phyloP scores from a whole-genome alignment of 2,888 invertebrate genomes.

The Glaucopsyche alexis region DNA sequence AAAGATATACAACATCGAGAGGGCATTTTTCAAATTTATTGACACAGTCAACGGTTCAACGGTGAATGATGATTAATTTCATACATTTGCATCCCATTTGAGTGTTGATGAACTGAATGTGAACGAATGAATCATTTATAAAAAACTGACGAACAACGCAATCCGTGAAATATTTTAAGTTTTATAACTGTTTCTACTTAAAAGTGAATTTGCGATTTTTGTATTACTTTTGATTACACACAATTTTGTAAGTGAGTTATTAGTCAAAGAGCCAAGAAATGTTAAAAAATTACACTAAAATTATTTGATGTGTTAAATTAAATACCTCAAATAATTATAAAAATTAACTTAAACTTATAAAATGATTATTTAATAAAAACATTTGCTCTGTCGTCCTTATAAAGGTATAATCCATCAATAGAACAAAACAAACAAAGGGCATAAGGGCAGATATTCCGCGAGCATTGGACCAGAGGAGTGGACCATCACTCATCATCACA shows the following conservation, averaged over 20 bases:
- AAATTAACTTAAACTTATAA: background rate
- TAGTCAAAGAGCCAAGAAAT: no score
- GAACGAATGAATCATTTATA: constrained; percentile 38
- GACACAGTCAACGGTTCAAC: constrained; percentile 27
- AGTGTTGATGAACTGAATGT: constrained; percentile 37
- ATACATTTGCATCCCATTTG: constrained; percentile 40
- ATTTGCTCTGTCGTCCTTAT: constrained; percentile 1
- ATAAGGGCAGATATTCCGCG: constrained; percentile 68
- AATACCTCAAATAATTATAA: no score
- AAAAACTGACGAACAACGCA: constrained; percentile 14
- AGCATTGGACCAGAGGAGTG: constrained; percentile 70
- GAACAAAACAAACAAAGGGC: constrained; percentile 44
- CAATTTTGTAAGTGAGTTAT: no score
- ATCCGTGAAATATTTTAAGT: background rate
- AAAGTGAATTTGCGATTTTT: background rate
- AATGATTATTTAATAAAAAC: background rate
- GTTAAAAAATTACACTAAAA: no score
- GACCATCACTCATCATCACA: constrained; percentile 75
- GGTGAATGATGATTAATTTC: constrained; percentile 41
- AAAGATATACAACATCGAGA: constrained; percentile 10
- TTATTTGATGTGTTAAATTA: no score
- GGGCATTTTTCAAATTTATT: constrained; percentile 5
- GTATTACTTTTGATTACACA: no score
- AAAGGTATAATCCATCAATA: constrained; percentile 47
- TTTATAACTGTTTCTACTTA: background rate